phyloP scores from a whole-genome alignment of 2,888 invertebrate genomes.

The Dugesia japonica region DNA sequence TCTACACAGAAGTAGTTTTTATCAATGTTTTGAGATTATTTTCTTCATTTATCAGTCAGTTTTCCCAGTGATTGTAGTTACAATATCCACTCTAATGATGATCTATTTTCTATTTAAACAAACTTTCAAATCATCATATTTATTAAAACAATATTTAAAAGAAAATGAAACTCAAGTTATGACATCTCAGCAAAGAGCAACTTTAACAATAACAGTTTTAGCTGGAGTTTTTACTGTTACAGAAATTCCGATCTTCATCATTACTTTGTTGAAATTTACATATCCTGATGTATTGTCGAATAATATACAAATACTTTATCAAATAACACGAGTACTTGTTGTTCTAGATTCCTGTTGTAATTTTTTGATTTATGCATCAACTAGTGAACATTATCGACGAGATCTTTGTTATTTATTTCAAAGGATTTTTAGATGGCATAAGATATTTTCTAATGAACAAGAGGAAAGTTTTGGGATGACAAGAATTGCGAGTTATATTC shows the following conservation, averaged over 20 bases:
- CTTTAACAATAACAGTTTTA: neutral
- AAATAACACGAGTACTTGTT: neutral
- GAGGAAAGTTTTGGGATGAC: neutral
- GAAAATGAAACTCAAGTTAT: neutral
- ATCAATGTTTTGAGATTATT: neutral
- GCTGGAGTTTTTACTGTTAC: slow-evolving; percentile 6
- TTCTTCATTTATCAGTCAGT: neutral
- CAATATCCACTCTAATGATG: neutral
- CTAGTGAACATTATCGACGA: slow-evolving; percentile 12
- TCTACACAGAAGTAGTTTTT: neutral
- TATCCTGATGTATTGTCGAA: neutral
- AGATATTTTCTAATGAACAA: neutral
- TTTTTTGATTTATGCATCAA: slow-evolving; percentile 1
- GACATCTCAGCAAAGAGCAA: neutral
- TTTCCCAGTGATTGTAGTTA: neutral
- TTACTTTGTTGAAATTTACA: neutral
- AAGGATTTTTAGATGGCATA: neutral
- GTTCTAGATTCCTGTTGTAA: slow-evolving; percentile 21
- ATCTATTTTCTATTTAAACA: neutral
- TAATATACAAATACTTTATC: neutral
- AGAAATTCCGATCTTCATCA: neutral
- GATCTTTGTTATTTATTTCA: neutral
- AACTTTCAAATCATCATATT: neutral
- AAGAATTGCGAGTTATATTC: neutral
- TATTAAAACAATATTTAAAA: neutral